A percentile compares a stretch with the other conserved stretches of the same genome.
Conservation (phyloP, 2,888 invertebrate genomes). For the Polylopha cassiicola region DNA sequence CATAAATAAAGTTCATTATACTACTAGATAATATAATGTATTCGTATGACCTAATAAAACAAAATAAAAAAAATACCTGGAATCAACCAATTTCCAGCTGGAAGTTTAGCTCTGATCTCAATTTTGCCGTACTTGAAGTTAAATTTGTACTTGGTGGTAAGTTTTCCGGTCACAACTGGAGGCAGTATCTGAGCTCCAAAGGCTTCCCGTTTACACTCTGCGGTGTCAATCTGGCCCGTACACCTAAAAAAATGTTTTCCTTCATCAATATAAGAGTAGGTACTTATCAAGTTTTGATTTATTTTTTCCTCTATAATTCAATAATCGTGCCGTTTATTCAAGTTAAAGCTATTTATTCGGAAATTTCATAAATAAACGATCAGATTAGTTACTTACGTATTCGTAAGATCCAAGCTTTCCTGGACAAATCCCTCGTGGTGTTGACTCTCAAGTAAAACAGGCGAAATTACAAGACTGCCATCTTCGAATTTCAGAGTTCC, state of each 20-base stretch:
- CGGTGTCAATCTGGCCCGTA: conserved; percentile 58
- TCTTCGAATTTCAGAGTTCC: conserved; percentile 72
- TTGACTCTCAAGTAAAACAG: conserved; percentile 68
- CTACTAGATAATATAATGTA: not conserved
- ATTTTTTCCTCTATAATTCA: too few species aligned
- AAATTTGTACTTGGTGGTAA: conserved; percentile 81
- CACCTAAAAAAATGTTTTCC: conserved; percentile 51
- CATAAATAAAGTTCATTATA: too few species aligned
- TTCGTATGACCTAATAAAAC: not conserved
- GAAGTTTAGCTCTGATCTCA: conserved; percentile 83
- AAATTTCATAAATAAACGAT: not conserved
- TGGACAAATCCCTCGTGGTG: conserved; percentile 67
- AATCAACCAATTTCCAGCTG: conserved; percentile 85
- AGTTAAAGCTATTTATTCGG: not conserved
- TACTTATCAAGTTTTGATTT: too few species aligned
- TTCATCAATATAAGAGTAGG: too few species aligned
- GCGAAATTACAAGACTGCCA: conserved; percentile 78
- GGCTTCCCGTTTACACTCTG: conserved; percentile 67
- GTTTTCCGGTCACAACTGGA: conserved; percentile 80
- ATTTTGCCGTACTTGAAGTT: conserved; percentile 83
- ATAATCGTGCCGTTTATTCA: too few species aligned
- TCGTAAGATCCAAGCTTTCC: conserved; percentile 54
- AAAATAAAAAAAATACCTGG: conserved; percentile 73
- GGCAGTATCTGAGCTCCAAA: conserved; percentile 79
- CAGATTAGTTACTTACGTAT: conserved; percentile 36